Base-by-base conservation (phyloP, 2,888 invertebrate genomes). In the Aethes cnicana region DNA sequence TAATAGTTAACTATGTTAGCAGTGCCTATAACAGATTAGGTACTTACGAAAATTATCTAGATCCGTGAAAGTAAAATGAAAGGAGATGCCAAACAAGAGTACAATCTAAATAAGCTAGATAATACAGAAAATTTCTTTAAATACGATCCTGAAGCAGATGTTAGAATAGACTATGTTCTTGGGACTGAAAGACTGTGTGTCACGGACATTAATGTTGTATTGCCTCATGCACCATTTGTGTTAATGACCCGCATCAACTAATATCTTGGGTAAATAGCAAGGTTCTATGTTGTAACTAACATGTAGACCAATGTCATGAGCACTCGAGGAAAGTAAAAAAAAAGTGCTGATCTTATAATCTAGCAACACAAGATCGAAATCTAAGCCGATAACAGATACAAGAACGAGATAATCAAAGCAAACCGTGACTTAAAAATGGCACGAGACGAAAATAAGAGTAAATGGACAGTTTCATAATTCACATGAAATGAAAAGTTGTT, bases 191-290 rank as follows among this genome's bases (percentile, higher is more conserved):
- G 32, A 32, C 32, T 20, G 52, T 55, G 54, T 59, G 58, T 59
- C 56, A 43, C 53, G 42, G 30, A 43, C 54, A 36, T 56, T 56
- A 56, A 44, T 55, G 58, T 61, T 58, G 53, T 58, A 58, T 68
- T 69, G 62, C 65, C 53, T 54, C 61, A 69, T 64, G 64, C 37
- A 56, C 56, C 63, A 64, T 64, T 68, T 62, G 65, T 69, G 74
- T 64, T 74, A 74, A 73, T 74, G 74, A 74, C 74, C 74, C 63
- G 74, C 69, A 74, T 74, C 66, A 59, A 57, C 54, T 58, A 57
- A 62, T 66, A 58, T 59, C 57, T 66, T 66, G 50, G 61, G 63
- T 67, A 62, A 62, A 67, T 64, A 63, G 53, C 72, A 71, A 73
- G 71, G 70, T 58, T 63, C 54, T 48, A 47, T 68, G 58, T 68